Conservation (phyloP, 2,888 invertebrate species). For the Yponomeuta sedellus region DNA sequence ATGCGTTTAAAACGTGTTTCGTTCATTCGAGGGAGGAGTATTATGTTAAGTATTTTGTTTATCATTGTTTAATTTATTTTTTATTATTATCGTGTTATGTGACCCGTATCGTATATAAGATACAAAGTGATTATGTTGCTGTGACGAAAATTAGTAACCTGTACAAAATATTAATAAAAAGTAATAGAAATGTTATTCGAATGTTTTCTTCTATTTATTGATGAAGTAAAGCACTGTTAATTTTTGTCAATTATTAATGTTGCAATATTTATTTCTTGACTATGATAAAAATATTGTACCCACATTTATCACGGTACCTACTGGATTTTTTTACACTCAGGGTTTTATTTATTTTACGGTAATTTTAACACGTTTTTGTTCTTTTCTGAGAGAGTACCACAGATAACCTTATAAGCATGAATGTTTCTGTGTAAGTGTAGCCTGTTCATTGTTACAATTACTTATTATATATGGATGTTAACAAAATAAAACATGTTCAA, state of each 20-base stretch:
- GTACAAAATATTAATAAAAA: constrained; percentile 10
- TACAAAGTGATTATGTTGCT: constrained; percentile 71
- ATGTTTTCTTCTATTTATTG: constrained; percentile 3
- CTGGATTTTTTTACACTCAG: neutral
- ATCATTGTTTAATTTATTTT: constrained; percentile 3
- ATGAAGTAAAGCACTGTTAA: constrained; percentile 18
- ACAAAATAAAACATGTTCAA: constrained; percentile 53
- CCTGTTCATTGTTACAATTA: constrained; percentile 11
- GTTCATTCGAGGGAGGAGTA: neutral
- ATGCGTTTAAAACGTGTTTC: neutral
- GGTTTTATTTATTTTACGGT: neutral
- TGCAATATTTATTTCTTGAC: constrained; percentile 24
- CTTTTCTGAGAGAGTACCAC: neutral
- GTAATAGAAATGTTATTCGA: constrained; percentile 8
- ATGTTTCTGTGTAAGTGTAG: constrained; percentile 31
- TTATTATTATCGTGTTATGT: constrained; percentile 3
- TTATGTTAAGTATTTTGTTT: neutral
- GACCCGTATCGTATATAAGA: constrained; percentile 25
- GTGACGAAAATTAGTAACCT: constrained; percentile 38
- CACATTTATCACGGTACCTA: neutral
- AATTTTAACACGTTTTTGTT: neutral
- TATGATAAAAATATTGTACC: neutral
- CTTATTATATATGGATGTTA: constrained; percentile 16
- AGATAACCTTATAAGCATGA: constrained; percentile 27
- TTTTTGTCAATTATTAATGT: constrained; percentile 28